Evolutionary conservation across 2,888 invertebrate species (phyloP).

Genomic region (Cetonia aurata): DNA sequence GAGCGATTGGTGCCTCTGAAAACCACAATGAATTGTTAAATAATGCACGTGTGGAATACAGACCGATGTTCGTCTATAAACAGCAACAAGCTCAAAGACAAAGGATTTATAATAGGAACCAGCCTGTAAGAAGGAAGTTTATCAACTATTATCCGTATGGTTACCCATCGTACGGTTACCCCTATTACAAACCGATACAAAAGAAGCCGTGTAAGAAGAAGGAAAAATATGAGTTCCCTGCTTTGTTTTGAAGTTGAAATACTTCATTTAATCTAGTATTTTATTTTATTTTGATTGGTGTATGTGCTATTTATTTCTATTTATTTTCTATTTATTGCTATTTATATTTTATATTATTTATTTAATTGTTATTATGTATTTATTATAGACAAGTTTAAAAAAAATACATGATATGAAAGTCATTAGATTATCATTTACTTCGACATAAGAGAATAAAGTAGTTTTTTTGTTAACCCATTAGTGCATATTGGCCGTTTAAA

Average conservation of each 20-base stretch:
- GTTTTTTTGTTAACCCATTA: no score
- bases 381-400: no score
- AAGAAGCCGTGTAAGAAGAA: neutral
- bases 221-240: constrained; percentile 3
- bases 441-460: no score
- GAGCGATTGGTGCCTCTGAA: neutral
- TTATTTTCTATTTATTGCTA: no score
- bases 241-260: neutral
- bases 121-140: neutral
- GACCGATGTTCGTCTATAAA: constrained; percentile 23
- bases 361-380: no score
- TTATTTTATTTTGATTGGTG: no score
- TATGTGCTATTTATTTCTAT: no score
- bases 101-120: constrained; percentile 5
- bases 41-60: neutral
- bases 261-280: no score
- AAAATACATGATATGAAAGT: no score
- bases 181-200: constrained; percentile 21
- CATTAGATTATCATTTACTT: no score
- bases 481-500: no score
- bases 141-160: constrained; percentile 22
- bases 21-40: constrained; percentile 5
- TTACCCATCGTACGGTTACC: constrained; percentile 33
- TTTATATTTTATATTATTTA: no score
- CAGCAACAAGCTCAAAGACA: constrained; percentile 20